Evolutionary conservation across 1,140 invertebrate genomes (phyloP).

Genomic region (Eulimnadia texana): DNA sequence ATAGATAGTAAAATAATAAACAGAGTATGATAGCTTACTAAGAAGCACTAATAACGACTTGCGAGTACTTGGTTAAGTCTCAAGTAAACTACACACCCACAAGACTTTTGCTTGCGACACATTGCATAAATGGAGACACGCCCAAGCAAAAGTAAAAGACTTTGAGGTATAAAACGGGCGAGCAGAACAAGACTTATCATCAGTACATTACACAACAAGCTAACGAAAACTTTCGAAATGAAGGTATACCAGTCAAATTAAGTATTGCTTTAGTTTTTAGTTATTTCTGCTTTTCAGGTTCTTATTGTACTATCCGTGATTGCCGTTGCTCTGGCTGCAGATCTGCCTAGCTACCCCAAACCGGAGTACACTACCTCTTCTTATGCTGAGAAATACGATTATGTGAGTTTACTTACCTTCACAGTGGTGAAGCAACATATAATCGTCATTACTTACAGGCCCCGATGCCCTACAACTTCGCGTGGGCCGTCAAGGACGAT

Average conservation of each 20-base stretch:
- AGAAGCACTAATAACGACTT: no score
- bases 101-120: no score
- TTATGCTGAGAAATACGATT: not conserved
- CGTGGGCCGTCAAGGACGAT: constrained; percentile 23
- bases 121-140: no score
- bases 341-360: not conserved
- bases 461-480: constrained; percentile 22
- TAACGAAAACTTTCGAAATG: no score
- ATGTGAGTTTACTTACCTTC: not conserved
- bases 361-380: not conserved
- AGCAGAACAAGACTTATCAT: no score
- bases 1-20: no score
- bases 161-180: no score
- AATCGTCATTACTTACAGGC: constrained; percentile 16
- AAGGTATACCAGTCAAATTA: not conserved
- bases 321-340: not conserved
- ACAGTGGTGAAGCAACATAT: not conserved
- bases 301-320: not conserved
- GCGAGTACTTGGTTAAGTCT: no score
- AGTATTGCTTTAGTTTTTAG: not conserved
- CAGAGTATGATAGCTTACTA: no score
- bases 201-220: no score
- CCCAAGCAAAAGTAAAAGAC: no score
- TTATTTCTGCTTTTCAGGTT: not conserved
- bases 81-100: no score